phyloP scores from a whole-genome alignment of 2,797 vertebrate species.

The Sandelia bainsii region DNA sequence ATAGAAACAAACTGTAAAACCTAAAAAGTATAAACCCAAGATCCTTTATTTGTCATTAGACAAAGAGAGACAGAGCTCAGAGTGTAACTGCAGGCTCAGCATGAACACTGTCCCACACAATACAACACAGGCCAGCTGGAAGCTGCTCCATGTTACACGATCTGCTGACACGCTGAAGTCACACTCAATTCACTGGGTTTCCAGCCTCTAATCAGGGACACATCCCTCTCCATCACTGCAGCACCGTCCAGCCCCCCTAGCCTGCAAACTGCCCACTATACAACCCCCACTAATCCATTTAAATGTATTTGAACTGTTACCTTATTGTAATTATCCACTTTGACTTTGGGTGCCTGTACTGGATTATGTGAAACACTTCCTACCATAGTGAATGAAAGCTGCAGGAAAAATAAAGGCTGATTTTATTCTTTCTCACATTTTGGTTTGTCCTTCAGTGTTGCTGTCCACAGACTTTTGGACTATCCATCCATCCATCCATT shows the following conservation, averaged over 20 bases:
- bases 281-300: not conserved
- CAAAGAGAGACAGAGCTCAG: slow-evolving; percentile 35
- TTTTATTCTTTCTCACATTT: not conserved
- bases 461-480: not conserved
- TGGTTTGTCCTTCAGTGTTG: no score
- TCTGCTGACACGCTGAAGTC: slow-evolving; percentile 68
- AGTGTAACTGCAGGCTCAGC: slow-evolving; percentile 72
- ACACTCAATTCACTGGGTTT: slow-evolving; percentile 49
- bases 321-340: no score
- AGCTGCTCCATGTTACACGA: slow-evolving; percentile 67
- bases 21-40: not conserved
- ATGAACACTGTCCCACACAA: slow-evolving; percentile 61
- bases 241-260: not conserved
- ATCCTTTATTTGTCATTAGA: no score
- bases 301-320: not conserved
- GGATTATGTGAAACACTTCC: not conserved
- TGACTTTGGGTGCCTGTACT: not conserved
- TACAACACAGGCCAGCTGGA: slow-evolving; percentile 52
- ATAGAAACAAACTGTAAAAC: not conserved
- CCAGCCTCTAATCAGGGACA: slow-evolving; percentile 23
- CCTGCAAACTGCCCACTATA: not conserved
- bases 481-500: no score
- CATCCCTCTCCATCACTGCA: not conserved
- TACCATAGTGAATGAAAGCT: not conserved
- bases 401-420: not conserved